Evolutionary conservation across 1,140 invertebrate genomes (phyloP), one percentile per base, ranked within the genome.

Genomic region (Adelges cooleyi): DNA sequence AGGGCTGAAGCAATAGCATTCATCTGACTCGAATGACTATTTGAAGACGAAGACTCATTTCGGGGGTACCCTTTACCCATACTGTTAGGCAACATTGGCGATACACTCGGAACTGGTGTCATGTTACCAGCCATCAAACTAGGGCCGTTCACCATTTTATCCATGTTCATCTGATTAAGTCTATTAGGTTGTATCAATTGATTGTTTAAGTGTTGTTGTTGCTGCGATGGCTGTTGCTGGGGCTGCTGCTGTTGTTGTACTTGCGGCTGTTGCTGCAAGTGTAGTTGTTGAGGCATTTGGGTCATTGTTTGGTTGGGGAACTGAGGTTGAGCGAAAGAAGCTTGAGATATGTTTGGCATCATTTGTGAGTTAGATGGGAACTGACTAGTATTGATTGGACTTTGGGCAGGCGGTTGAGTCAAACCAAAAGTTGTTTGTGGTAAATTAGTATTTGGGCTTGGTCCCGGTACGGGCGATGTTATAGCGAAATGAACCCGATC

Each of bases 161-260:
- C 54, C 54, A 59, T 59, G 9, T 59, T 62, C 2, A 62, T 48
- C 46, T 48, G 42, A 33, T 46, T 62, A 27, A 46, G 38, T 18
- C 56, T 62, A 22, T 62, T 62, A 15, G 56, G 25, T 33, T 62
- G 56, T 62, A 62, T 46, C 42, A 62, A 46, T 53, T 54, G 54
- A 48, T 52, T 67, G 10, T 62, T 59, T 17, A 56, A 42, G 48
- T 65, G 66, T 40, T 59, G 52, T n/a, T 40, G 49, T 36, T 76
- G 80, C 73, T 85, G 86, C 9, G 85, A 73, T 71, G 38, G 42
- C 29, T 50, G 42, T 86, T 86, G 33, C 79, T 78, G 70, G 84
- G 80, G 69, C 77, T 76, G 70, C 78, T 74, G 71, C 74, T 75
- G 72, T 77, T 79, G 65, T 23, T 44, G 56, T 33, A 40, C 33